A percentile compares a stretch with the other conserved stretches of the same genome.
Evolutionary conservation across 1,140 invertebrate genomes (phyloP).

Genomic region (Diorhabda sublineata): DNA sequence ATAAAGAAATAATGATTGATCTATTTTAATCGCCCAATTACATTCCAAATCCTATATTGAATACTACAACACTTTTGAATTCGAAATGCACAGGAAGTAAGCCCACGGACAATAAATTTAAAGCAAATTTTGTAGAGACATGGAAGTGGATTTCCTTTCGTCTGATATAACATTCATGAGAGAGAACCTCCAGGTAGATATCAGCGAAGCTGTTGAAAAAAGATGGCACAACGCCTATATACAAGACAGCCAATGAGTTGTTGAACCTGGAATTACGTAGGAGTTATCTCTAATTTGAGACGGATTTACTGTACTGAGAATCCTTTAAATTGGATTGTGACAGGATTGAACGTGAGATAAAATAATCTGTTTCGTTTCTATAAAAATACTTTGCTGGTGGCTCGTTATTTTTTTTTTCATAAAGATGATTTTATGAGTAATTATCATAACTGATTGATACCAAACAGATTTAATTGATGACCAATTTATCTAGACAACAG

Average conservation of each 20-base stretch:
- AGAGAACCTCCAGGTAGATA: neutral
- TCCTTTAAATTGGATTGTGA: slow-evolving; percentile 53
- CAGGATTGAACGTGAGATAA: neutral
- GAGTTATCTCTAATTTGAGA: slow-evolving; percentile 56
- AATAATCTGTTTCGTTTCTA: too few relatives aligned
- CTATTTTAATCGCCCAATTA: neutral
- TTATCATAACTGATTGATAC: too few relatives aligned
- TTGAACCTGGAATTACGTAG: slow-evolving; percentile 49
- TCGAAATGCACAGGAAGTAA: slow-evolving; percentile 12
- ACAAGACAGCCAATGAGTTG: slow-evolving; percentile 40
- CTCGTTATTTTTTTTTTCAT: too few relatives aligned
- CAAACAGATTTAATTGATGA: too few relatives aligned
- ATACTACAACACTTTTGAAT: neutral
- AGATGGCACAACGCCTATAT: slow-evolving; percentile 10
- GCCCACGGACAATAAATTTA: slow-evolving; percentile 4
- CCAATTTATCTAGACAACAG: too few relatives aligned
- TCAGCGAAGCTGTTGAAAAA: slow-evolving; percentile 7
- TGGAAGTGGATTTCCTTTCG: slow-evolving; percentile 12
- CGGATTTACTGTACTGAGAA: slow-evolving; percentile 54
- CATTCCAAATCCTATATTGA: neutral
- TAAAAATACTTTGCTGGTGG: too few relatives aligned
- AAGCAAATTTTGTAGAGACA: slow-evolving; percentile 1
- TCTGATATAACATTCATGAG: slow-evolving; percentile 12
- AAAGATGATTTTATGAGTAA: too few relatives aligned
- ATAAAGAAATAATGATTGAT: too few relatives aligned